Percentiles rank a stretch among this genome's conserved stretches.
Evolutionary conservation across 2,113 vertebrate genomes (phyloP).

Genomic region (Orycteropus afer): DNA sequence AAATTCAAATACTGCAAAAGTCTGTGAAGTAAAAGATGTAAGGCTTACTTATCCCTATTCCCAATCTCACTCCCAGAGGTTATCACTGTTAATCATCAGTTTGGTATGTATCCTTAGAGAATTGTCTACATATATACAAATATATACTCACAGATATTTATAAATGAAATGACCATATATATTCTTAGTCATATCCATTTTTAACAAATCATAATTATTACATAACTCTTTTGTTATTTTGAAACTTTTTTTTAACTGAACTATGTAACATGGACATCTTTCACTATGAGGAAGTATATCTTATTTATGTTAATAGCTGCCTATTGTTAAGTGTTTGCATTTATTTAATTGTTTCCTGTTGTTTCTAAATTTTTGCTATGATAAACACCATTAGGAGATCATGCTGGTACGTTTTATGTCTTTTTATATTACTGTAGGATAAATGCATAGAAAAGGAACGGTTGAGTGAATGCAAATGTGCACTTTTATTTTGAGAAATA

Average conservation of each 20-base stretch:
- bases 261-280: not conserved
- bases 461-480: not conserved
- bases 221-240: not conserved
- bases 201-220: not conserved
- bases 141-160: not conserved
- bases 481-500: not conserved
- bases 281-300: not conserved
- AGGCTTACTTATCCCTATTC: not conserved
- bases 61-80: not conserved
- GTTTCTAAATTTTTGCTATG: not conserved
- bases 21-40: not conserved
- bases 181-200: not conserved
- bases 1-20: not conserved
- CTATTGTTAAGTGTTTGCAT: not conserved
- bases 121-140: not conserved
- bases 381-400: not conserved
- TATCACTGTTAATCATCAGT: not conserved
- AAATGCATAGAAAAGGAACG: not conserved
- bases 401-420: not conserved
- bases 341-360: not conserved
- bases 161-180: not conserved
- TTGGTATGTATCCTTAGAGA: not conserved
- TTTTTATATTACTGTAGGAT: not conserved
- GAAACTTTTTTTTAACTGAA: not conserved
- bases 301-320: not conserved